Evolutionary conservation across 2,888 invertebrate genomes (phyloP).

Genomic region (Allygus modestus): DNA sequence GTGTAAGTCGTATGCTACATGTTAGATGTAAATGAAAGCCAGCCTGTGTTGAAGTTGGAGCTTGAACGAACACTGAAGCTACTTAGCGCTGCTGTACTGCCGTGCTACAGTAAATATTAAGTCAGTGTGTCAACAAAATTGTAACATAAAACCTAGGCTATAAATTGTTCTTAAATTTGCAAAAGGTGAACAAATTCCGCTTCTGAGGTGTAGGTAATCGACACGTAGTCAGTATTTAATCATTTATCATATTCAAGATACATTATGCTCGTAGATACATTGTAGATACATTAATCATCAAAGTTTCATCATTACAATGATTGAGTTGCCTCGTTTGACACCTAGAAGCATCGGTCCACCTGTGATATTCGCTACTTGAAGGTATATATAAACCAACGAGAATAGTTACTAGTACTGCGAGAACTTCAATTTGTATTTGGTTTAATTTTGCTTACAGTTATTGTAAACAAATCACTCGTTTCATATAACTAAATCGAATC

Average conservation of each 20-base stretch:
- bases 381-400: background rate
- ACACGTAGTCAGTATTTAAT: background rate
- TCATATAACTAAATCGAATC: too few relatives aligned
- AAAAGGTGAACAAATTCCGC: conserved; percentile 54
- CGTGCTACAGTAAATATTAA: too few relatives aligned
- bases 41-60: too few relatives aligned
- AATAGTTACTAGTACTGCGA: background rate
- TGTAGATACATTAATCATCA: background rate
- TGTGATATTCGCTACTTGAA: background rate
- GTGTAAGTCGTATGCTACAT: too few relatives aligned
- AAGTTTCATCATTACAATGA: background rate
- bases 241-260: background rate
- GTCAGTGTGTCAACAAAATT: too few relatives aligned
- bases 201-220: conserved; percentile 46
- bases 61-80: too few relatives aligned
- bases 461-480: too few relatives aligned
- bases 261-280: background rate
- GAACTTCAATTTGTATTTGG: background rate
- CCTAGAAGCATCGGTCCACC: conserved; percentile 55
- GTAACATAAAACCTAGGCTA: too few relatives aligned
- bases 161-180: too few relatives aligned
- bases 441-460: too few relatives aligned
- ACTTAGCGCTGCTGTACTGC: too few relatives aligned
- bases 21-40: too few relatives aligned
- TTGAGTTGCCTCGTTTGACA: conserved; percentile 45